Conservation (phyloP, 2,888 invertebrate species). For the Andricus quercusramuli region DNA sequence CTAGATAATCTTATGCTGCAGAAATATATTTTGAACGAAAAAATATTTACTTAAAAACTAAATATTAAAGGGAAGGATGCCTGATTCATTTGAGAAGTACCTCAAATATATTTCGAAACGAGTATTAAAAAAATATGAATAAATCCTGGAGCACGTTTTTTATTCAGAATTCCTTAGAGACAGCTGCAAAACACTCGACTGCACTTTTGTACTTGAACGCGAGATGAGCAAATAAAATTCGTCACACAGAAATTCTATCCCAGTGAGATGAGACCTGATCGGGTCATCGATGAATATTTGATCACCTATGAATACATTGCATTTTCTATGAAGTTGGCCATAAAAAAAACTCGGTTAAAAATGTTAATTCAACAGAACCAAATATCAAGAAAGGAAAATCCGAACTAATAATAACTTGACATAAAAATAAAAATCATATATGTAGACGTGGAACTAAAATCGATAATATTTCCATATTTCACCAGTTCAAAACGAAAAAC, state of each 20-base stretch:
- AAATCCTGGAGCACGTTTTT: neutral
- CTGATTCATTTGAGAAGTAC: no score
- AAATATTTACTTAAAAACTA: no score
- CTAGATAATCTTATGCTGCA: no score
- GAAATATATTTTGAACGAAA: no score
- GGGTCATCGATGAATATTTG: constrained; percentile 12
- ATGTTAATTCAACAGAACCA: neutral
- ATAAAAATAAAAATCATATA: no score
- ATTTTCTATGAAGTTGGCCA: neutral
- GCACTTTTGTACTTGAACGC: neutral
- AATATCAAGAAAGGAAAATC: neutral
- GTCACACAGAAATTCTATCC: constrained; percentile 15
- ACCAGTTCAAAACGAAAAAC: neutral
- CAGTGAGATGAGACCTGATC: neutral
- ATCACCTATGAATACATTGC: neutral
- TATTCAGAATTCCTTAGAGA: neutral
- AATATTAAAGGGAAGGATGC: no score
- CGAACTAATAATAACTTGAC: no score
- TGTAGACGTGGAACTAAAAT: neutral
- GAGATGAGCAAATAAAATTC: constrained; percentile 17
- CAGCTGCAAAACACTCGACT: neutral
- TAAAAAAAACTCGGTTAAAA: neutral
- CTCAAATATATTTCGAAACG: no score
- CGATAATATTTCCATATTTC: neutral
- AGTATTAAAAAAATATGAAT: no score